phyloP scores from a whole-genome alignment of 2,797 vertebrate species.

The Spheniscus humboldti region DNA sequence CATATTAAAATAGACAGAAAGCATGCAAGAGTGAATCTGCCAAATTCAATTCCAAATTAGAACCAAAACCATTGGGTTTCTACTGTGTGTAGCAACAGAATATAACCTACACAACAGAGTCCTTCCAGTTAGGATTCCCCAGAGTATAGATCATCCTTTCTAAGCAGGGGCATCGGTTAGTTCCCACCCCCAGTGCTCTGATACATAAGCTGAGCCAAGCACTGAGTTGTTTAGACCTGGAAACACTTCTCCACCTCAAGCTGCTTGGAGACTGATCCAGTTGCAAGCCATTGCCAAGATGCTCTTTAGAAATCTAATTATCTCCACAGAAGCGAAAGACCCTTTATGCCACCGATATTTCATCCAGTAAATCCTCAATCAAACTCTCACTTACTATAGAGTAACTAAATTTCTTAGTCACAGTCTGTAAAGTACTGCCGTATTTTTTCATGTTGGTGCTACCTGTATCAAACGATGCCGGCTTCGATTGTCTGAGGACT shows the following conservation, averaged over 20 bases:
- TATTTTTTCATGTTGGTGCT: background rate
- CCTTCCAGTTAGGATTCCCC: background rate
- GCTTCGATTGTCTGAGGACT: background rate
- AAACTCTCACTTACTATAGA: background rate
- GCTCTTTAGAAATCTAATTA: background rate
- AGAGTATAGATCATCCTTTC: background rate
- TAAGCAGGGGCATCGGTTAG: background rate
- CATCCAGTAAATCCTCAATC: background rate
- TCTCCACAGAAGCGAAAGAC: background rate
- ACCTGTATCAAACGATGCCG: background rate
- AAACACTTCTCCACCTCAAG: background rate
- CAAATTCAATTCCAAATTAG: background rate
- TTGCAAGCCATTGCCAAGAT: background rate
- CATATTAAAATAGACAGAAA: background rate
- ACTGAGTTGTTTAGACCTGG: background rate
- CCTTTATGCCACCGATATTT: background rate
- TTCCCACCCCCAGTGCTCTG: background rate
- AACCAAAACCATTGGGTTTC: background rate
- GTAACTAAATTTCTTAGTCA: background rate
- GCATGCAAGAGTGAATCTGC: background rate
- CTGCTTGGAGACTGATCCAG: background rate
- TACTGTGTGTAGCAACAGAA: background rate
- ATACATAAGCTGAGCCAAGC: background rate
- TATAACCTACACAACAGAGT: background rate
- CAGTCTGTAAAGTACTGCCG: background rate